A percentile compares a stretch with the other conserved stretches of the same genome.
Conservation (phyloP, 2,888 invertebrate genomes). For the Caenorhabditis angaria region DNA sequence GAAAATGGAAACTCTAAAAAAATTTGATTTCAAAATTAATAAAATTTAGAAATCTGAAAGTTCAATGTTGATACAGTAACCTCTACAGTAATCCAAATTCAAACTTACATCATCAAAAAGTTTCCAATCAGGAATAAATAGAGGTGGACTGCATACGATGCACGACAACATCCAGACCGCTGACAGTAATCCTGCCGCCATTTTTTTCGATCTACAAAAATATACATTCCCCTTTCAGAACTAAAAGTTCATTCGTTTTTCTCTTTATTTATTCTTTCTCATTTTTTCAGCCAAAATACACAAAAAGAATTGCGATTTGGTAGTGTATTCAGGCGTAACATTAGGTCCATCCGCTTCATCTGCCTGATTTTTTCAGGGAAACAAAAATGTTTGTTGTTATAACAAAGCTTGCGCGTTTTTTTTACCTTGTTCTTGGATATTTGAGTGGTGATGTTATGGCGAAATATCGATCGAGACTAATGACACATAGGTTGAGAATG, state of each 20-base stretch:
- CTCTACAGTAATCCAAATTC: slow-evolving; percentile 10
- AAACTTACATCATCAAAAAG: slow-evolving; percentile 56
- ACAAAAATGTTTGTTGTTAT: slow-evolving; percentile 5
- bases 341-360: slow-evolving; percentile 42
- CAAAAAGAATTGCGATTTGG: slow-evolving; percentile 29
- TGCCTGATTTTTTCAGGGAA: slow-evolving; percentile 16
- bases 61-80: neutral
- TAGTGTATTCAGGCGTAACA: slow-evolving; percentile 43
- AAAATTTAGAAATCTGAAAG: too few species aligned
- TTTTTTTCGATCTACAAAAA: slow-evolving; percentile 61
- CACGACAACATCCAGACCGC: slow-evolving; percentile 72
- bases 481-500: slow-evolving; percentile 72
- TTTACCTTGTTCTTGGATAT: slow-evolving; percentile 71
- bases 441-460: slow-evolving; percentile 73
- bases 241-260: too few species aligned
- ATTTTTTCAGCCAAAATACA: slow-evolving; percentile 4
- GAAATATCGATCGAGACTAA: slow-evolving; percentile 73
- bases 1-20: too few species aligned
- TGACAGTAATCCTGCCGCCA: slow-evolving; percentile 71
- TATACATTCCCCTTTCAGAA: too few species aligned
- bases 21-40: too few species aligned
- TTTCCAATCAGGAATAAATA: slow-evolving; percentile 71
- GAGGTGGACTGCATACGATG: slow-evolving; percentile 73
- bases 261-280: neutral
- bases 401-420: neutral